These are phyloP conservation scores for Epizoanthus rinbou DNA, from an alignment of 92 coral and sea anemone species.

Conservation along the genomic window DNA sequence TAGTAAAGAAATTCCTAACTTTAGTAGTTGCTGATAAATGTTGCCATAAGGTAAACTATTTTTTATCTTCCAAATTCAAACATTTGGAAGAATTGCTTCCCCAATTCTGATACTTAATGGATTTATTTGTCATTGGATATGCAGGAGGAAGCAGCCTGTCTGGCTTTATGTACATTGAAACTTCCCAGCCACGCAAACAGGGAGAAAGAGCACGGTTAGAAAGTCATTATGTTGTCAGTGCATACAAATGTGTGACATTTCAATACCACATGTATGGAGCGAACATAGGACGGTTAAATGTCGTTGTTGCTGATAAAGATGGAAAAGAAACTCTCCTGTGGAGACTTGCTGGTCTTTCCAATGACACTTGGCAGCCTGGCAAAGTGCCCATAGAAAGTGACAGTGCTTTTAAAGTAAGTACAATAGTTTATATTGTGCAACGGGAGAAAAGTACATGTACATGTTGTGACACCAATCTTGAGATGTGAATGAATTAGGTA, in stretches of 20 bases:
- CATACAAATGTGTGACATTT: constrained; percentile 37
- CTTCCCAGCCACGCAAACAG: constrained; percentile 15
- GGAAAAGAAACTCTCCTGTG: constrained; percentile 20
- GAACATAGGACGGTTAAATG: constrained; percentile 20
- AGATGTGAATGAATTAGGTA: no score
- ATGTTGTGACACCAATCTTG: no score
- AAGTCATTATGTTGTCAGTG: constrained; percentile 21
- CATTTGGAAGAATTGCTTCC: no score
- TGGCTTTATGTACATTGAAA: constrained; percentile 15
- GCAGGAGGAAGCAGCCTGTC: background rate
- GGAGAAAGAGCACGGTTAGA: constrained; percentile 28
- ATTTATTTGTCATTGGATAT: background rate
- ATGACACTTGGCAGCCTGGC: constrained; percentile 20
- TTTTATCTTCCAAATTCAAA: no score
- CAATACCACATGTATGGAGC: constrained; percentile 36
- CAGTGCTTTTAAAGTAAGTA: constrained; percentile 5
- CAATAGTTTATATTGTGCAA: background rate
- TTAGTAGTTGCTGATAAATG: no score
- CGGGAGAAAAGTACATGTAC: no score
- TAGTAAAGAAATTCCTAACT: no score
- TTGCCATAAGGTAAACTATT: no score
- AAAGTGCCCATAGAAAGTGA: background rate
- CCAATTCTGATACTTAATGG: no score
- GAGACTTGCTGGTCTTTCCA: constrained; percentile 32
- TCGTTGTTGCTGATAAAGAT: constrained; percentile 7